Evolutionary conservation across 2,888 invertebrate species (phyloP), one percentile per base, ranked within the genome.

Genomic region (Tiliacea citrago): DNA sequence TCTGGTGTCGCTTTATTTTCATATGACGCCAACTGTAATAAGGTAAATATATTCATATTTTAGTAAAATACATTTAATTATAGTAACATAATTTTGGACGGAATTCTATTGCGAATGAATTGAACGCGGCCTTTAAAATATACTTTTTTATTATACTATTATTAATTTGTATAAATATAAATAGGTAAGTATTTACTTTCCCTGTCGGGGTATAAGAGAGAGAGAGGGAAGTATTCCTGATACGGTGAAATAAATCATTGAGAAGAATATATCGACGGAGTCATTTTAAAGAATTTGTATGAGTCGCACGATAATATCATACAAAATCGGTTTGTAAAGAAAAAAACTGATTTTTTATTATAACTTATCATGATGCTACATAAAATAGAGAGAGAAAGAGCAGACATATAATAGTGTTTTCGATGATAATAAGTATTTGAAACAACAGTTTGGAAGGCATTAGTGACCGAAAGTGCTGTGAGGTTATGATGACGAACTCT

Each of bases 71-170:
- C 68, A 75, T 75, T 81, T 82, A 60, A 75, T 53, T 80, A 86
- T 77, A 91, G 88, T 93, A 93, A 94, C 89, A 89, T 90, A 92
- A 93, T 90, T 89, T 89, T 94, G 95, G 95, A 95, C 95, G 95
- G 95, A 94, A 90, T 93, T 88, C 87, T 90, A 92, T 92, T 91
- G 85, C 86, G 81, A 85, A 87, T 71, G 75, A 87, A 84, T 88
- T 84, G 83, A 86, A 81, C 75, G 82, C 57, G 75, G 61, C 63
- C 58, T 74, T 73, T 77, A 62, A 77, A 84, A 85, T 80, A 82
- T 67, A 68, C 21, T 76, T 74, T 68, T 39, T 67, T 60, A 60
- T 67, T 77, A 61, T 57, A 69, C 35, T 73, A 69, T 83, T 75
- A 76, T 21, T 55, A 35, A 55, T 79, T 83, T 86, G 79, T 86